These are phyloP conservation scores for Trematomus bernacchii DNA, from an alignment of 2,797 vertebrate species.

Conservation along the genomic window DNA sequence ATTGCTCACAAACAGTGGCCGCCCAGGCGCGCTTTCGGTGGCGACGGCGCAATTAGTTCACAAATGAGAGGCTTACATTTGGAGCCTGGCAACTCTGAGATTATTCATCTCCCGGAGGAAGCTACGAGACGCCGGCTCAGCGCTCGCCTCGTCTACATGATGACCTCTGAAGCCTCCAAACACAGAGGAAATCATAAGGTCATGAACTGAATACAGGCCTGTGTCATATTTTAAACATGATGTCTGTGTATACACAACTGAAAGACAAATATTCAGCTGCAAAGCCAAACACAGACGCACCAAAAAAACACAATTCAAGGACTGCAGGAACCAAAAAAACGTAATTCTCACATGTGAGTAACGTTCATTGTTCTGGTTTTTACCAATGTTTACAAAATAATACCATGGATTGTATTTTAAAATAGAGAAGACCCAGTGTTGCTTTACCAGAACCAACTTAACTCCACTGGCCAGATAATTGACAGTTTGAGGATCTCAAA, in stretches of 20 bases:
- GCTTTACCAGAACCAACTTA: too few species aligned
- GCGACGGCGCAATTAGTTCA: constrained; percentile 66
- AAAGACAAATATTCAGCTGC: neutral
- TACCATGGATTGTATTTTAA: too few species aligned
- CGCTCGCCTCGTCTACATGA: constrained; percentile 29
- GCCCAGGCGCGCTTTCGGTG: constrained; percentile 24
- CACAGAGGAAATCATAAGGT: neutral
- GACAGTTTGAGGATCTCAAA: too few species aligned
- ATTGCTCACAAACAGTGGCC: constrained; percentile 66
- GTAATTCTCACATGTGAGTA: too few species aligned
- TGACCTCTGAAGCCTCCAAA: constrained; percentile 20
- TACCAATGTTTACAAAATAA: too few species aligned
- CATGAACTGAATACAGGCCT: neutral
- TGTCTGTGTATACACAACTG: neutral
- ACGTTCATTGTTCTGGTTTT: too few species aligned
- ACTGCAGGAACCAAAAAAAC: neutral
- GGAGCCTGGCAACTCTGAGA: constrained; percentile 31
- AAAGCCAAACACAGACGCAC: neutral
- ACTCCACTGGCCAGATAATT: too few species aligned
- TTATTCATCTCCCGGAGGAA: constrained; percentile 51
- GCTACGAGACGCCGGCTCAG: constrained; percentile 45
- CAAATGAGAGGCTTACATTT: constrained; percentile 67
- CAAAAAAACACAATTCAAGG: too few species aligned
- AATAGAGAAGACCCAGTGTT: too few species aligned
- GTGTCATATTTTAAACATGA: neutral